Percentiles rank a stretch among this genome's conserved stretches.
Evolutionary conservation across 2,113 vertebrate genomes (phyloP).

Genomic region (Mus musculus): GRCm39 chr1:191678001-191678500

Average conservation of each 20-base stretch:
- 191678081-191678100: neutral
- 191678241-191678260: neutral
- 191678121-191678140: neutral
- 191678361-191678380: neutral
- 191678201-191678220: neutral
- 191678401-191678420: neutral
- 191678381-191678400: neutral
- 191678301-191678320: neutral
- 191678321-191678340: neutral
- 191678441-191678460: neutral
- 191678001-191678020: neutral
- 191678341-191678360: neutral
- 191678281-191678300: neutral
- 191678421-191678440: neutral
- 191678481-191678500: too few relatives aligned
- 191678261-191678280: accelerated
- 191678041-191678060: neutral
- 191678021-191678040: accelerated
- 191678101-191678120: neutral
- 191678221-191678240: neutral
- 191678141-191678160: too few relatives aligned
- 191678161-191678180: neutral
- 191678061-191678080: neutral
- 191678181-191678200: neutral
- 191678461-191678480: neutral